Evolutionary conservation across 2,113 vertebrate species (phyloP).

Genomic region (Phycodurus eques): DNA sequence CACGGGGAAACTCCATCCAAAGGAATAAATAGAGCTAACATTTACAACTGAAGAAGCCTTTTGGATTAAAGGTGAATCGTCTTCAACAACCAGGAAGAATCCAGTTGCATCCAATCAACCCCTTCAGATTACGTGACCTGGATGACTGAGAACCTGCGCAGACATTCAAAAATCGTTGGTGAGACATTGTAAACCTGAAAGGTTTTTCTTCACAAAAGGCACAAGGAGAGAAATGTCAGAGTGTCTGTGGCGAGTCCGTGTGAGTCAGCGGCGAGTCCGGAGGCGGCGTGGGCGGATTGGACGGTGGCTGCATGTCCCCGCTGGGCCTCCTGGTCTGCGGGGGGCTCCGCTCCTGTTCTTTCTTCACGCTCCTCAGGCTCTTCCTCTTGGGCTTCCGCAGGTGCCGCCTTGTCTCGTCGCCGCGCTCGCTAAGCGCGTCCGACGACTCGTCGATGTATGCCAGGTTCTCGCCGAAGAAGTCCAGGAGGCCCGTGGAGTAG

Average conservation of each 20-base stretch:
- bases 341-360: constrained; percentile 40
- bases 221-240: constrained; percentile 18
- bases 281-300: constrained; percentile 71
- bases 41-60: neutral
- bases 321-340: constrained; percentile 35
- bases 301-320: constrained; percentile 65
- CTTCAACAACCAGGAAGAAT: neutral
- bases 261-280: constrained; percentile 43
- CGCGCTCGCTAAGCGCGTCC: constrained; percentile 79
- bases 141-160: too few relatives aligned
- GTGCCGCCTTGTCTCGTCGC: constrained; percentile 34
- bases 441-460: constrained; percentile 90
- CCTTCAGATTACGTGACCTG: neutral
- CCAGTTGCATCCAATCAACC: neutral
- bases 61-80: neutral
- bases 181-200: neutral
- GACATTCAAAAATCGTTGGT: neutral
- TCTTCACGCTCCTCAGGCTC: constrained; percentile 66
- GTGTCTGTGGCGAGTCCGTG: constrained; percentile 19
- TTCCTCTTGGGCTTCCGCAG: constrained; percentile 64
- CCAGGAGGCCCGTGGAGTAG: constrained; percentile 59
- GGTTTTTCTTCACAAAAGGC: neutral
- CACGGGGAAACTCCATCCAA: too few relatives aligned
- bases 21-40: too few relatives aligned
- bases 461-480: constrained; percentile 84